phyloP scores from a whole-genome alignment of 2,888 invertebrate species.

The Polia nebulosa region DNA sequence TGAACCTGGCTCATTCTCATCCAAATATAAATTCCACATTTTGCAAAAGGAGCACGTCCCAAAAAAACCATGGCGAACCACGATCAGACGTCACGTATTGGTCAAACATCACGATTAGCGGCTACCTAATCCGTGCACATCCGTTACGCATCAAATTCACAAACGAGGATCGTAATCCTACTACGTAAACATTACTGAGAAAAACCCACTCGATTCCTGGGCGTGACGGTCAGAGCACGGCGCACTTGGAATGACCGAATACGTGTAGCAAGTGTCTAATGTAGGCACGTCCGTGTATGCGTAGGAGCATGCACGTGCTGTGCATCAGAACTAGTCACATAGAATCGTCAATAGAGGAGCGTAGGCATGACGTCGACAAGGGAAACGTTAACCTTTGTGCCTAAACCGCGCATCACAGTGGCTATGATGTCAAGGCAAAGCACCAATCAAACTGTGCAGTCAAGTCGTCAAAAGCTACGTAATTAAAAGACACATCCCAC shows the following conservation, averaged over 20 bases:
- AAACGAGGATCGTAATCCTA: slow-evolving; percentile 62
- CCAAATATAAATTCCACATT: slow-evolving; percentile 42
- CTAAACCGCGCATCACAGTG: slow-evolving; percentile 67
- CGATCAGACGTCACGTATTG: slow-evolving; percentile 43
- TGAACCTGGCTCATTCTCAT: slow-evolving; percentile 36
- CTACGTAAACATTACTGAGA: slow-evolving; percentile 74
- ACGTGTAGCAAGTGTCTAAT: slow-evolving; percentile 65
- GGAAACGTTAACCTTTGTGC: slow-evolving; percentile 77
- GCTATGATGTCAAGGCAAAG: slow-evolving; percentile 59
- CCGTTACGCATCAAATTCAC: slow-evolving; percentile 65
- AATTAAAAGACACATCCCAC: slow-evolving; percentile 43
- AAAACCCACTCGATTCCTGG: slow-evolving; percentile 78
- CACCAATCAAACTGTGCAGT: slow-evolving; percentile 53
- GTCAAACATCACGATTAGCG: slow-evolving; percentile 70
- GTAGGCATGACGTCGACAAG: slow-evolving; percentile 83
- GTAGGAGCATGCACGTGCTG: slow-evolving; percentile 81
- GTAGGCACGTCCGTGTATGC: slow-evolving; percentile 66
- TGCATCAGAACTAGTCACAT: slow-evolving; percentile 80
- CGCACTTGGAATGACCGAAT: slow-evolving; percentile 60
- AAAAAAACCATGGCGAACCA: slow-evolving; percentile 54
- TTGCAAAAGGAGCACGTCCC: slow-evolving; percentile 44
- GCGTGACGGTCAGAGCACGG: slow-evolving; percentile 51
- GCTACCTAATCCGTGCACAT: slow-evolving; percentile 67
- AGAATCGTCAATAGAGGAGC: slow-evolving; percentile 70
- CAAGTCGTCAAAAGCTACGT: slow-evolving; percentile 34